Conservation (phyloP, 2,113 vertebrate species). For the Micromys minutus region DNA sequence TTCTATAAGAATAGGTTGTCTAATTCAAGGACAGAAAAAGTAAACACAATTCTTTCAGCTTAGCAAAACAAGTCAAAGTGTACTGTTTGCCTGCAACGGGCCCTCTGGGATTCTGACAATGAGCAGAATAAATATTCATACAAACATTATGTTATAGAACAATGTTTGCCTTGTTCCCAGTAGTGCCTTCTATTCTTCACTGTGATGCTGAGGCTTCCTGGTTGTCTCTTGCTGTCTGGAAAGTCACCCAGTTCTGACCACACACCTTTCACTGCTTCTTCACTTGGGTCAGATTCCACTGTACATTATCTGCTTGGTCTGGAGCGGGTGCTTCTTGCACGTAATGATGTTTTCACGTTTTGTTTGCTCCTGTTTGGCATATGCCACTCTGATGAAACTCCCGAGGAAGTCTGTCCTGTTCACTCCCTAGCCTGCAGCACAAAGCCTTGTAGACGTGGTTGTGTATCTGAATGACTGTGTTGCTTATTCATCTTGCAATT, state of each 20-base stretch:
- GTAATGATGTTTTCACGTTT: neutral
- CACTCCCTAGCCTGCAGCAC: neutral
- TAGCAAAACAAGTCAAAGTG: conserved; percentile 22
- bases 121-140: conserved; percentile 46
- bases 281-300: neutral
- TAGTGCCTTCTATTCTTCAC: neutral
- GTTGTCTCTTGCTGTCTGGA: conserved; percentile 26
- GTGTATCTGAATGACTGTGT: conserved; percentile 29
- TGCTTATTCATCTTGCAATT: neutral
- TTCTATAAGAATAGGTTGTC: neutral
- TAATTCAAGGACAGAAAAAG: conserved; percentile 52
- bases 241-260: neutral
- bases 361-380: neutral
- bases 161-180: neutral
- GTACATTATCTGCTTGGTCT: neutral
- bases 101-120: neutral
- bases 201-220: neutral
- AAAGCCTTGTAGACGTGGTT: neutral
- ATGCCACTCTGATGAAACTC: conserved; percentile 23
- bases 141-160: neutral
- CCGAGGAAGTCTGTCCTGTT: neutral
- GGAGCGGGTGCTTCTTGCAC: neutral
- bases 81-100: neutral
- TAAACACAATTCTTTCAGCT: conserved; percentile 5
- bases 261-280: neutral